Percentiles rank a stretch among this genome's conserved stretches.
phyloP scores from a whole-genome alignment of 2,888 invertebrate genomes.

The Anodontia alba region DNA sequence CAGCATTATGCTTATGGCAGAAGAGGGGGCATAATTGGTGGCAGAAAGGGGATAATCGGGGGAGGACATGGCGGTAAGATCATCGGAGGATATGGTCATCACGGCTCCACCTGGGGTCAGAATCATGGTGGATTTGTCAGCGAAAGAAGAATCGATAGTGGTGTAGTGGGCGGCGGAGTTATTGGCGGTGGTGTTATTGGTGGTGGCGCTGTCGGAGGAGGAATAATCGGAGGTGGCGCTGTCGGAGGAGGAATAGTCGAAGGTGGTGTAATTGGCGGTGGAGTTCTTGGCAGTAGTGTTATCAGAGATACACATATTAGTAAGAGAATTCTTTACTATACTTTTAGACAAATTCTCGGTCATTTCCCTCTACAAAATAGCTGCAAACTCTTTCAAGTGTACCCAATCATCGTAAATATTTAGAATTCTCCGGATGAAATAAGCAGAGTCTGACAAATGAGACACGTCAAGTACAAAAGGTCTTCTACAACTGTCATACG shows the following conservation, averaged over 20 bases:
- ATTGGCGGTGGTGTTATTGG: neutral
- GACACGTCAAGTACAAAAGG: no score
- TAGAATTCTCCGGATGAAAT: no score
- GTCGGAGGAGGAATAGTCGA: neutral
- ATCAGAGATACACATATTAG: no score
- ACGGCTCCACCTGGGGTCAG: no score
- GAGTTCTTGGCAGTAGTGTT: neutral
- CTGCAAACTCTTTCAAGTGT: no score
- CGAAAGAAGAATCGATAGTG: neutral
- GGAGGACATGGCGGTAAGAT: neutral
- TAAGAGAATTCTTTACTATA: no score
- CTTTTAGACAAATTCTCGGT: no score
- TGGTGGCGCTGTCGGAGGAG: neutral
- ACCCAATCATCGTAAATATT: no score
- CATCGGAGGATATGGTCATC: no score
- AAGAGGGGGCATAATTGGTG: neutral
- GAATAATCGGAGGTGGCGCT: neutral
- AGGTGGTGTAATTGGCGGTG: neutral
- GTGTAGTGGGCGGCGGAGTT: neutral
- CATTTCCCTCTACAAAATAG: no score
- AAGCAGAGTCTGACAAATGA: no score
- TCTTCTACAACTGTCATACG: no score
- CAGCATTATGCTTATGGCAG: neutral
- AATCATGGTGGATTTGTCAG: neutral
- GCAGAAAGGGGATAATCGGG: neutral